phyloP scores from a whole-genome alignment of 2,113 vertebrate genomes.

The Corynorhinus townsendii region DNA sequence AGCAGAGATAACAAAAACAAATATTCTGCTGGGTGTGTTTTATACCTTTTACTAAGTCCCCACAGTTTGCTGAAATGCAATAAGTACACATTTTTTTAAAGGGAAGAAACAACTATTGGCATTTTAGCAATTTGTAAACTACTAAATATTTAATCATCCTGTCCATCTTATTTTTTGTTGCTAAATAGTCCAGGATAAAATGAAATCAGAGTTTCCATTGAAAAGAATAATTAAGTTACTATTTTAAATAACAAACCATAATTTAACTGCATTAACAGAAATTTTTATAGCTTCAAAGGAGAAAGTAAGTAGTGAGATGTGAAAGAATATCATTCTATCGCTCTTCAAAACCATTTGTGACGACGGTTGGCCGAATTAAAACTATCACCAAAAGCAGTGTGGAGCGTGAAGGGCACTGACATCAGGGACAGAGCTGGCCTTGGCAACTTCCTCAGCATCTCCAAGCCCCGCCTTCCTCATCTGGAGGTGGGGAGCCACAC shows the following conservation, averaged over 20 bases:
- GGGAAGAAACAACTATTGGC: background rate
- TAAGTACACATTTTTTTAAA: background rate
- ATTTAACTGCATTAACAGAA: conserved; percentile 18
- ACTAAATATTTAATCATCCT: background rate
- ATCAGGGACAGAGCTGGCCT: background rate
- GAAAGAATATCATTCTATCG: background rate
- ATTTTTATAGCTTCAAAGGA: background rate
- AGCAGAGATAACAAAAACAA: background rate
- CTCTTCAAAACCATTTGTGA: background rate
- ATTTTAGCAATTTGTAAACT: background rate
- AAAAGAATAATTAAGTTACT: background rate
- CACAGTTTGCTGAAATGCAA: background rate
- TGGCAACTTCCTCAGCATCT: background rate
- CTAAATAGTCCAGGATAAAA: background rate
- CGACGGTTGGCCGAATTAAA: background rate
- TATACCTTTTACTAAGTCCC: background rate
- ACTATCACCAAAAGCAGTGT: background rate
- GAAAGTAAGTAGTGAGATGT: background rate
- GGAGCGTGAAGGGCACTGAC: background rate
- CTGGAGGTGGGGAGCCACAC: background rate
- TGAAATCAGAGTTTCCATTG: background rate
- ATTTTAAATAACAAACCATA: background rate
- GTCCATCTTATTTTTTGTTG: background rate
- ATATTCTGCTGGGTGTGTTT: background rate
- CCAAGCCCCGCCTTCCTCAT: background rate